These are phyloP conservation scores for Steromphala cineraria DNA, from an alignment of 2,888 invertebrate genomes.

Conservation along the genomic window DNA sequence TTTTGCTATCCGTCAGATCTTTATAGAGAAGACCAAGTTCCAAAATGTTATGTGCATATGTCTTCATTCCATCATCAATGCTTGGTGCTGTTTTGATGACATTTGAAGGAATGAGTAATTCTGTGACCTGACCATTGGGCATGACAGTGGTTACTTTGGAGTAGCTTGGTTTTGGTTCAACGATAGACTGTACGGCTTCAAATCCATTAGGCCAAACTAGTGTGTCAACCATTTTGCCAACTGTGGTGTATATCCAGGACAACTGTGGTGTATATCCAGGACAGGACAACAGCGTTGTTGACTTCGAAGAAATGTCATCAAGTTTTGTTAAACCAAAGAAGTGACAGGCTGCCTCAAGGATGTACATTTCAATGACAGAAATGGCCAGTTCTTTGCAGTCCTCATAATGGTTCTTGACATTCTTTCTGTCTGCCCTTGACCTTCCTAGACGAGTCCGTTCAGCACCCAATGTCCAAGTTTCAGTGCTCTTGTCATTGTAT, in stretches of 20 bases:
- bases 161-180: too few relatives aligned
- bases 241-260: conserved; percentile 3
- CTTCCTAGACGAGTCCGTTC: conserved; percentile 23
- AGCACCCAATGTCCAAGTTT: conserved; percentile 29
- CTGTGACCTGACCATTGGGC: not conserved
- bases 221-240: conserved; percentile 16
- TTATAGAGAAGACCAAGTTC: not conserved
- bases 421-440: conserved; percentile 13
- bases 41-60: not conserved
- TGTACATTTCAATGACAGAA: conserved; percentile 25
- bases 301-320: not conserved
- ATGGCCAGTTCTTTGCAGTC: conserved; percentile 25
- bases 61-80: not conserved
- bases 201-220: not conserved
- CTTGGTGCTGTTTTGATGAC: not conserved
- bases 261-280: not conserved
- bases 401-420: conserved; percentile 27
- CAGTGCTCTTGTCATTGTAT: conserved; percentile 23
- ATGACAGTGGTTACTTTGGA: not conserved
- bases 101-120: not conserved
- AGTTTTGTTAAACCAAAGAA: conserved; percentile 28
- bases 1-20: not conserved
- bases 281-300: too few relatives aligned
- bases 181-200: too few relatives aligned
- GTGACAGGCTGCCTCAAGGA: conserved; percentile 24